These are phyloP conservation scores for Aspidiotus rigidus DNA, from an alignment of 2,888 invertebrate species.

Conservation along the genomic window DNA sequence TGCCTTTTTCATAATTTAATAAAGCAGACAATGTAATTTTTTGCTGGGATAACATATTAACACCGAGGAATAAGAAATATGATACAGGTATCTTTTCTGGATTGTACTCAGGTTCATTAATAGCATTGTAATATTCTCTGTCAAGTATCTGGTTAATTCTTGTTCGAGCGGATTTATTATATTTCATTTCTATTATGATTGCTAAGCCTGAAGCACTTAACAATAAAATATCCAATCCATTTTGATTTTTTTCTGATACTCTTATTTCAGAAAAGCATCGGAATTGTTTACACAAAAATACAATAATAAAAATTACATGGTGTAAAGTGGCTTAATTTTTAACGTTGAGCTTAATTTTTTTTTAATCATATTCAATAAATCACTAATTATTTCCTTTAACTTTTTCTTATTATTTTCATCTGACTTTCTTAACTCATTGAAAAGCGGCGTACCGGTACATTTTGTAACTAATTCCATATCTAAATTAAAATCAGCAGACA, in stretches of 20 bases:
- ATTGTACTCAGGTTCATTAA: conserved; percentile 4
- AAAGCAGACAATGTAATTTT: conserved; percentile 1
- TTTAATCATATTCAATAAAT: conserved; percentile 4
- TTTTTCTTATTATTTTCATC: neutral
- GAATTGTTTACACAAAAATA: neutral
- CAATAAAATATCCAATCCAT: neutral
- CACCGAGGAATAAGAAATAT: conserved; percentile 1
- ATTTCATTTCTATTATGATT: conserved; percentile 4
- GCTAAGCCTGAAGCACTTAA: conserved; percentile 1
- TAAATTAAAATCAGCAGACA: too few relatives aligned
- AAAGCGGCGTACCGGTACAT: too few relatives aligned
- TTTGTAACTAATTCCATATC: too few relatives aligned
- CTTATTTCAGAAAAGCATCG: neutral
- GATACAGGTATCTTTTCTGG: neutral
- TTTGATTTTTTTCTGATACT: neutral
- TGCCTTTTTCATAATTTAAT: conserved; percentile 1
- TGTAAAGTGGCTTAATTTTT: conserved; percentile 1
- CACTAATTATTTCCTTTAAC: neutral
- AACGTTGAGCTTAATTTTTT: neutral
- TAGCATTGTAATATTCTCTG: conserved; percentile 3
- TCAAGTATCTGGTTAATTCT: neutral
- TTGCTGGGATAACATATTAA: neutral
- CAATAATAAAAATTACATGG: neutral
- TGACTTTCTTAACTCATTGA: too few relatives aligned
- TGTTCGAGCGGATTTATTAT: neutral